Percentiles rank a stretch among this genome's conserved stretches.
These are phyloP conservation scores for Uria lomvia DNA, from an alignment of 2,113 vertebrate genomes.

Conservation along the genomic window DNA sequence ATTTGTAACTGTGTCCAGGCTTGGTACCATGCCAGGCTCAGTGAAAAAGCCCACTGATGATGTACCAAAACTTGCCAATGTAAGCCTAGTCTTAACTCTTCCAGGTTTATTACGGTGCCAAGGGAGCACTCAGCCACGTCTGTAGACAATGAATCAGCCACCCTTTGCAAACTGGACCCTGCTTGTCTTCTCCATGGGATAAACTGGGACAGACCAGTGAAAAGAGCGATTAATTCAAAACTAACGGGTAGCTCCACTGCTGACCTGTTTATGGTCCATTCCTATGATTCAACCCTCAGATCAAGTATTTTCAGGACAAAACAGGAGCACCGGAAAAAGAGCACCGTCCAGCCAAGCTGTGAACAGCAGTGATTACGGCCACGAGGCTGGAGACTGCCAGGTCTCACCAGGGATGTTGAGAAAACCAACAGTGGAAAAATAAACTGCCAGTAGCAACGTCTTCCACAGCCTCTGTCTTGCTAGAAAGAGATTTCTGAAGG, in stretches of 20 bases:
- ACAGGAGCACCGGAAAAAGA: neutral
- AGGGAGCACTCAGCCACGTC: neutral
- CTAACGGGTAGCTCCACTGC: neutral
- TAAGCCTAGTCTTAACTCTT: neutral
- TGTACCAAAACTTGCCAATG: neutral
- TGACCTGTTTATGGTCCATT: neutral
- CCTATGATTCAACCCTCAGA: neutral
- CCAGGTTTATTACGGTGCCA: neutral
- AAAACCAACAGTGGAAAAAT: neutral
- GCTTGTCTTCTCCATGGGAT: neutral
- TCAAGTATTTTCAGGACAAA: neutral
- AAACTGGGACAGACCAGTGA: neutral
- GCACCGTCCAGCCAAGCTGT: neutral
- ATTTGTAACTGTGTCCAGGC: neutral
- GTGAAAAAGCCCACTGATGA: neutral
- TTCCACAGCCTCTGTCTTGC: neutral
- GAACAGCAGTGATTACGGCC: fast-evolving
- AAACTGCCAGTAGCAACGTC: neutral
- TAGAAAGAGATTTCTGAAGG: neutral
- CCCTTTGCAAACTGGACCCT: neutral
- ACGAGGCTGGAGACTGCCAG: neutral
- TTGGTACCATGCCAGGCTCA: neutral
- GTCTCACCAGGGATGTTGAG: neutral
- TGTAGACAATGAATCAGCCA: neutral
- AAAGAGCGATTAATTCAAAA: neutral